Evolutionary conservation across 2,113 vertebrate genomes (phyloP), one percentile per base, ranked within the genome.

Genomic region (Zeus faber): DNA sequence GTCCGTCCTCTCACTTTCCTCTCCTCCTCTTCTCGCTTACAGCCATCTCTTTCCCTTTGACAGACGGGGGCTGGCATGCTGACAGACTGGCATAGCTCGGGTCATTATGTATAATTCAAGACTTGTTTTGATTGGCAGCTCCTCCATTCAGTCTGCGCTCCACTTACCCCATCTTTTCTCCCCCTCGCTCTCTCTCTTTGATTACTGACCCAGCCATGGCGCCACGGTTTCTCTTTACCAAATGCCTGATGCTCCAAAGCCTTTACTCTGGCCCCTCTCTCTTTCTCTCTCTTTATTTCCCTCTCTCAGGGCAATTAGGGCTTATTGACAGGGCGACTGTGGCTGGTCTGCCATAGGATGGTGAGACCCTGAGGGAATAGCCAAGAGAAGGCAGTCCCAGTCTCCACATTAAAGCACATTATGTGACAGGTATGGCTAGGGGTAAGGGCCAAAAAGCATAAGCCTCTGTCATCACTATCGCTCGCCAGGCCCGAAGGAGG

Each of bases 191-290:
- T 41, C 16, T 79, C 67, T 78, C 70, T 82, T 84, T 83, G 79
- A 79, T 81, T 72, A 79, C 81, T 84, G 81, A 84, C 67, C 82
- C 76, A 62, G 68, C 75, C 71, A 82, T 81, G 85, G 85, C 81
- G 79, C 79, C 84, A 69, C 2, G 62, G 72, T 70, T 69, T 83
- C 80, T 71, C 74, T 85, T 84, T 83, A 77, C 78, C 78, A 76
- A 79, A 81, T 61, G 69, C 79, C 67, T 62, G 66, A 58, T 70
- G 75, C 73, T 76, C 74, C 67, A 50, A 63, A 64, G 72, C 65
- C 70, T 69, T 67, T 56, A 39, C 55, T 72, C 63, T 27, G 56
- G 67, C 65, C 67, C 11, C 22, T 33, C 18, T 26, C 45, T 55
- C 24, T 40, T 61, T 58, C 48, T 49, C 23, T 24, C 33, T 37